A percentile compares a stretch with the other conserved stretches of the same genome.
Evolutionary conservation across 1,140 invertebrate genomes (phyloP).

Genomic region (Saccostrea cuccullata): DNA sequence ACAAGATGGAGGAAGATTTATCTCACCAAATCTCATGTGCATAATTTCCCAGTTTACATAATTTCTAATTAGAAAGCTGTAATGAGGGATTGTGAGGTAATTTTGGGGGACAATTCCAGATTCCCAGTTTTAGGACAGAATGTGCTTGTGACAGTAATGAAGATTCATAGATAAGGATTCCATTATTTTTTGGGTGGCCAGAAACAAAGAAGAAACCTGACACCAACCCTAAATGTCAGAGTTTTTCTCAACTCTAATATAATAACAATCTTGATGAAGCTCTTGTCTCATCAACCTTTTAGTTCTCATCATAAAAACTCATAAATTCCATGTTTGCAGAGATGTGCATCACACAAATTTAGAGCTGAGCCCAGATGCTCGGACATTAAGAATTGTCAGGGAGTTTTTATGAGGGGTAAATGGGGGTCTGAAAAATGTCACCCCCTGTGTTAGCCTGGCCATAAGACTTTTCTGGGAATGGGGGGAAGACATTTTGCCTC

Average conservation of each 20-base stretch:
- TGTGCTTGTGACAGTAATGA: constrained; percentile 21
- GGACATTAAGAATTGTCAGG: constrained; percentile 23
- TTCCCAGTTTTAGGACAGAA: neutral
- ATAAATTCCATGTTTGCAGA: constrained; percentile 10
- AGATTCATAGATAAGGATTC: constrained; percentile 28
- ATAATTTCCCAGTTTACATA: neutral
- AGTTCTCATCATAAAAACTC: neutral
- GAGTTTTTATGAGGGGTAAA: constrained; percentile 27
- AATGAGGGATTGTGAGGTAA: constrained; percentile 25
- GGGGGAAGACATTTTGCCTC: neutral
- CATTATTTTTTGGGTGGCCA: constrained; percentile 2
- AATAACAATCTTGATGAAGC: constrained; percentile 36
- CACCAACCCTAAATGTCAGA: constrained; percentile 31
- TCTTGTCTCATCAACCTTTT: neutral
- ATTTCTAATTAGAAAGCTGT: constrained; percentile 20
- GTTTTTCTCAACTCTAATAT: constrained; percentile 6
- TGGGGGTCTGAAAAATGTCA: constrained; percentile 35
- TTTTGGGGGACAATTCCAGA: neutral
- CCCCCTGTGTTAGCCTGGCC: constrained; percentile 13
- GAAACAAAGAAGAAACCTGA: constrained; percentile 21
- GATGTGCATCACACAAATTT: constrained; percentile 28
- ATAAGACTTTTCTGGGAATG: neutral
- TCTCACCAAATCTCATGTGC: neutral
- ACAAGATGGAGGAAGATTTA: neutral
- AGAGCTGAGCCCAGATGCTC: neutral